Base-by-base conservation (phyloP, 2,797 vertebrate genomes). In the Erethizon dorsatum region DNA sequence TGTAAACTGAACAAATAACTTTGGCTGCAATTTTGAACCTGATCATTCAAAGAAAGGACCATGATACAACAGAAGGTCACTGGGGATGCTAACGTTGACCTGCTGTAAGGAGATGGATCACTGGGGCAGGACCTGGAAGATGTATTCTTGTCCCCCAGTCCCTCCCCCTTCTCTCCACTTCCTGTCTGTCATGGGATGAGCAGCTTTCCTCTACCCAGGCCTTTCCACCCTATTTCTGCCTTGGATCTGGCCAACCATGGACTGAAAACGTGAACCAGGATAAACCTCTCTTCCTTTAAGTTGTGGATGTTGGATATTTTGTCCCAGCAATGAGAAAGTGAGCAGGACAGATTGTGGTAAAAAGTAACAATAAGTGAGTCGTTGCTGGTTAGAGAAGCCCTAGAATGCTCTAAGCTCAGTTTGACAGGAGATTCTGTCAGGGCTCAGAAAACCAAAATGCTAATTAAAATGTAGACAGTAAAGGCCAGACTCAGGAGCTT, bases 1-100 rank as follows among this genome's bases (percentile, higher is more conserved):
- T 65, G 56, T 31, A 92, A 94, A 85, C 69, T 33, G 71, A 94
- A 90, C 31, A 91, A 61, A 52, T 59, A 59, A 90, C 47, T 95
- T 22, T 37, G 63, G 77, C 31, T 93, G 6, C 45, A 92, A 94
- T 91, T 93, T 75, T 96, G 41, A 90, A 93, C 17, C 67, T 47
- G 28, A 69, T 75, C 65, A 83, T 22, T 91, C 28, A 92, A 73
- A 94, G 71, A 77, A 71, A 84, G 89, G 17, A 71, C 54, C 26
- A 78, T 6, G 13, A 80, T 63, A 82, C 11, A 94, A 69, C 0
- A 89, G 45, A 91, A 91, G 71, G 41, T 41, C 69, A 41, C 59
- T 41, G 71, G 12, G 41, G 18, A 5, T 45, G 41, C 22, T 75
- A 47, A 50, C 15, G 45, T 45, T 47, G 45, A 17, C 37, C 73